These are phyloP conservation scores for Stratiolaelaps scimitus DNA, from an alignment of 1,140 invertebrate species.

Conservation along the genomic window DNA sequence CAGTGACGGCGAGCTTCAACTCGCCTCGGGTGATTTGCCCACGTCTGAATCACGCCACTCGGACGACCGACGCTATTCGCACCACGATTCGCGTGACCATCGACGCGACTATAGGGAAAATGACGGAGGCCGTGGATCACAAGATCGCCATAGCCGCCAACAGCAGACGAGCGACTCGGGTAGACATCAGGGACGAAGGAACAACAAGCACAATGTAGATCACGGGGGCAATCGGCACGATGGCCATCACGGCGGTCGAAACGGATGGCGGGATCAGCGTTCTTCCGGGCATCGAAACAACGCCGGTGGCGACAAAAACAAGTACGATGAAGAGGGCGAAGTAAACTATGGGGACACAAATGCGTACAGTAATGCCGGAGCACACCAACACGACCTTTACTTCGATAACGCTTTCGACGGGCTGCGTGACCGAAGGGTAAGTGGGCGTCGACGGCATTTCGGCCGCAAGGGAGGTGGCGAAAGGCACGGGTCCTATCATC, in stretches of 20 bases:
- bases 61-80: too few species aligned
- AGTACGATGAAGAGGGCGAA: slow-evolving; percentile 1
- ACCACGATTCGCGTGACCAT: neutral
- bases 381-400: slow-evolving; percentile 5
- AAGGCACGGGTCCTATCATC: neutral
- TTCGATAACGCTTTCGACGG: neutral
- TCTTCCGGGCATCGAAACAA: neutral
- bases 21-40: too few species aligned
- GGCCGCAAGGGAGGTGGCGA: slow-evolving; percentile 4
- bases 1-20: too few species aligned
- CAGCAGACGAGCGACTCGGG: neutral
- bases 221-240: neutral
- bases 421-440: neutral
- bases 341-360: neutral
- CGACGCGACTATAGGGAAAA: neutral
- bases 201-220: neutral
- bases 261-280: neutral
- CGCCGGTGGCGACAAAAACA: neutral
- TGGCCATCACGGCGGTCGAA: neutral
- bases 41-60: too few species aligned
- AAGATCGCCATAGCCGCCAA: too few species aligned
- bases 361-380: neutral
- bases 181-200: neutral
- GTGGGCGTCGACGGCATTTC: neutral
- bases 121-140: neutral